These are phyloP conservation scores for Thryonomys swinderianus DNA, from an alignment of 2,113 vertebrate species.

Conservation along the genomic window DNA sequence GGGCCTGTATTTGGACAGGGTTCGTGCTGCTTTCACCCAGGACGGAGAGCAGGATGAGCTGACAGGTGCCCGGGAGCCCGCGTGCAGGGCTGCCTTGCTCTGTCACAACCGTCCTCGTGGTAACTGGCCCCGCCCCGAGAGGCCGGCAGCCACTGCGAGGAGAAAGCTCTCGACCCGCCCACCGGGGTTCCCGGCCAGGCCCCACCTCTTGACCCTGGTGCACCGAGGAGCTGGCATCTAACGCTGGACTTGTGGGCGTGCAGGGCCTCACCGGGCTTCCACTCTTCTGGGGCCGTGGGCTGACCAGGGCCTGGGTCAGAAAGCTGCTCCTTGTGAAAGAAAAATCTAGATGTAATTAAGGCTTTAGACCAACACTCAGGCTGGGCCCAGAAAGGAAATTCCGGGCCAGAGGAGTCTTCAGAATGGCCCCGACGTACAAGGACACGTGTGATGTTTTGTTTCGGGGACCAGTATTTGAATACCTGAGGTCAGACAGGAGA, in stretches of 20 bases:
- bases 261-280: background rate
- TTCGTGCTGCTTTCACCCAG: background rate
- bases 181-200: background rate
- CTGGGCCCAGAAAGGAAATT: background rate
- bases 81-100: background rate
- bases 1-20: background rate
- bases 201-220: background rate
- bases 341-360: background rate
- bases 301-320: background rate
- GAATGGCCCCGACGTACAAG: background rate
- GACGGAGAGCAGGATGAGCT: background rate
- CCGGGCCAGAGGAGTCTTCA: background rate
- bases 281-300: background rate
- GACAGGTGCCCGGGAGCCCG: rapidly evolving
- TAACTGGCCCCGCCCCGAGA: too few species aligned
- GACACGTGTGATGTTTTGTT: background rate
- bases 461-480: background rate
- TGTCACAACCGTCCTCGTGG: background rate
- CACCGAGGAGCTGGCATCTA: background rate
- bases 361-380: background rate
- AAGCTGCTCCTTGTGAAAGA: background rate
- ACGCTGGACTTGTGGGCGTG: too few species aligned
- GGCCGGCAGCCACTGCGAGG: background rate
- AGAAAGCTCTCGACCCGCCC: background rate
- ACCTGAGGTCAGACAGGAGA: background rate